Evolutionary conservation across 1,140 invertebrate genomes (phyloP), one percentile per base, ranked within the genome.

Genomic region (Metopolophium dirhodum): DNA sequence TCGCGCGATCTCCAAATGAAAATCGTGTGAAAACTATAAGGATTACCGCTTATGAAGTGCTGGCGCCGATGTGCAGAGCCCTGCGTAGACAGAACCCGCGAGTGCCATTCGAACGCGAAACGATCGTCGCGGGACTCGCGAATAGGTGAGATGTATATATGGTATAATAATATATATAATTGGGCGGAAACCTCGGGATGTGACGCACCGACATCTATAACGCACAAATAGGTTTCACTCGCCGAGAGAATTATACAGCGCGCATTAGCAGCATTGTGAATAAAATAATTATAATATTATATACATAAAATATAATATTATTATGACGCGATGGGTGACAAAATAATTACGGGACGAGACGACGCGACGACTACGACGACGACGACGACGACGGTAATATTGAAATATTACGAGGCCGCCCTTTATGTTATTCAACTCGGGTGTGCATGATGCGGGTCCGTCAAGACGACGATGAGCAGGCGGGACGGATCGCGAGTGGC

Each of bases 401-500:
- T 77, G 61, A 77, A 77, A 77, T 77, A 77, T 77, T 20, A 18
- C 61, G 61, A n/a, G n/a, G 61, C 30, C 61, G 1, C 30, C 61
- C n/a, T 77, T 77, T 77, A 77, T 77, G 61, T n/a, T 77, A 35
- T 77, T 77, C 61, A 77, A n/a, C 61, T 77, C 61, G 61, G 61
- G 61, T 35, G 61, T n/a, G 61, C 61, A 35, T 77, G n/a, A 77
- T n/a, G 61, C n/a, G 61, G 61, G 61, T 77, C 61, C 61, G n/a
- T 77, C 61, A 77, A 77, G 61, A 77, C 61, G 61, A n/a, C 30
- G 2, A 68, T 9, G 61, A n/a, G 61, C 61, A 0, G 61, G 61
- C 9, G 2, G 14, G 61, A n/a, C 18, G 61, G 61, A n/a, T 77
- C 7, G 30, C 30, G 14, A n/a, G 61, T 18, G 61, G n/a, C n/a